phyloP scores from a whole-genome alignment of 2,888 invertebrate species.

The Hyles lineata region DNA sequence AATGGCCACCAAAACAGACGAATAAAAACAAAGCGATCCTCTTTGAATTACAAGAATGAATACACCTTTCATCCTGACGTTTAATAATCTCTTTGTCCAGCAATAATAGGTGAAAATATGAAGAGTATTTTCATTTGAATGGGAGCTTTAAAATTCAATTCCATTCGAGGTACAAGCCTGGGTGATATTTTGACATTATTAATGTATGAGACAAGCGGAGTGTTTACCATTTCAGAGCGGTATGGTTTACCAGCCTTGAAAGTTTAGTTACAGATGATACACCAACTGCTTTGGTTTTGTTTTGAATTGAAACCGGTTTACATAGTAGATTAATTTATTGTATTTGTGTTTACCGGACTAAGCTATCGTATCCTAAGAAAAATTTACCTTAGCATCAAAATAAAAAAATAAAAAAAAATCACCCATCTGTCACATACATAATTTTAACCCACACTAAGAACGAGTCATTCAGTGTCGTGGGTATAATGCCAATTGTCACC shows the following conservation, averaged over 20 bases:
- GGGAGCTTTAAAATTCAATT: conserved; percentile 30
- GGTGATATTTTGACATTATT: conserved; percentile 24
- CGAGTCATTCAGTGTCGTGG: too few species aligned
- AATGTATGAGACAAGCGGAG: conserved; percentile 9
- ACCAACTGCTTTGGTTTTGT: background rate
- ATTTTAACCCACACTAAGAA: too few species aligned
- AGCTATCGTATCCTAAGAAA: too few species aligned
- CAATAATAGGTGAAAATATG: conserved; percentile 43
- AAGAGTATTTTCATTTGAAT: conserved; percentile 43
- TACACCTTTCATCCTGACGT: conserved; percentile 16
- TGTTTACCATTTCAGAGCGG: conserved; percentile 4
- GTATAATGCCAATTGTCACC: too few species aligned
- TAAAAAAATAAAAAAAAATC: too few species aligned
- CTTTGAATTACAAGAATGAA: background rate
- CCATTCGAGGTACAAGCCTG: conserved; percentile 1
- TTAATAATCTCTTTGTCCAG: conserved; percentile 27
- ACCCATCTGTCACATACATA: too few species aligned
- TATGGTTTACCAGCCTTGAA: background rate
- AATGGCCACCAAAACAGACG: background rate
- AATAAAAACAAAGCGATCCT: background rate
- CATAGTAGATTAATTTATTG: too few species aligned
- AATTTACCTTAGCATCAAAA: too few species aligned
- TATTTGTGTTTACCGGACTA: too few species aligned
- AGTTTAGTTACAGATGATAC: background rate
- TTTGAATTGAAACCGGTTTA: too few species aligned